Percentiles rank a stretch among this genome's conserved stretches.
phyloP scores from a whole-genome alignment of 2,797 vertebrate genomes.

The Sitta carolinensis region DNA sequence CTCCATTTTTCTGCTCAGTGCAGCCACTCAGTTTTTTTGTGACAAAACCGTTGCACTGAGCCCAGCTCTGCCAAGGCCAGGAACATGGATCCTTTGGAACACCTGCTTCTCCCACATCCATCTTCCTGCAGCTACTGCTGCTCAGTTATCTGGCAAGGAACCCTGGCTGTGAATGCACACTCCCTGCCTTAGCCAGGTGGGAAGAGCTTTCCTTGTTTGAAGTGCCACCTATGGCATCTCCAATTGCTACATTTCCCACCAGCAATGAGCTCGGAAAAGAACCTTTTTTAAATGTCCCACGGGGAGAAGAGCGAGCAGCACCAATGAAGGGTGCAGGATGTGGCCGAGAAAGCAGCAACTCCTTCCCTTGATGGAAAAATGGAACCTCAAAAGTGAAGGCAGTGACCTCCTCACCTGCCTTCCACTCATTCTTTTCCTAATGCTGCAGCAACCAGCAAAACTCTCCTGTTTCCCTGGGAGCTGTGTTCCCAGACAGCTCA shows the following conservation, averaged over 20 bases:
- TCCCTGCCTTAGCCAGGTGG: background rate
- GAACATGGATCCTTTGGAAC: background rate
- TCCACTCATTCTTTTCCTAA: background rate
- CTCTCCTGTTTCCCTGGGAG: background rate
- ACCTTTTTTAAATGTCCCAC: background rate
- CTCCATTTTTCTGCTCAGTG: background rate
- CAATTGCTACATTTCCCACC: background rate
- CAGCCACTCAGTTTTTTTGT: background rate
- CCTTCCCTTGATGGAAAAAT: background rate
- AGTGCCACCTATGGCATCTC: background rate
- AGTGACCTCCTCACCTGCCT: background rate
- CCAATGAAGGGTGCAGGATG: accelerated
- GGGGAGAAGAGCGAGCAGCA: background rate
- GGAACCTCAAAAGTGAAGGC: background rate
- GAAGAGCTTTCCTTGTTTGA: background rate
- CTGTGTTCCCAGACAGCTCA: background rate
- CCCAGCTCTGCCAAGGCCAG: background rate
- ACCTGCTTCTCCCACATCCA: background rate
- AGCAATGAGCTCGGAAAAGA: background rate
- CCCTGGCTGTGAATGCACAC: background rate
- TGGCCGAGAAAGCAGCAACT: background rate
- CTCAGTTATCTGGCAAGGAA: background rate
- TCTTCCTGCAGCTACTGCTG: background rate
- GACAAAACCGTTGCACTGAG: background rate
- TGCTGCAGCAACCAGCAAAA: background rate